These are phyloP conservation scores for Strigamia maritima DNA, from an alignment of 2,888 invertebrate genomes.

Conservation along the genomic window DNA sequence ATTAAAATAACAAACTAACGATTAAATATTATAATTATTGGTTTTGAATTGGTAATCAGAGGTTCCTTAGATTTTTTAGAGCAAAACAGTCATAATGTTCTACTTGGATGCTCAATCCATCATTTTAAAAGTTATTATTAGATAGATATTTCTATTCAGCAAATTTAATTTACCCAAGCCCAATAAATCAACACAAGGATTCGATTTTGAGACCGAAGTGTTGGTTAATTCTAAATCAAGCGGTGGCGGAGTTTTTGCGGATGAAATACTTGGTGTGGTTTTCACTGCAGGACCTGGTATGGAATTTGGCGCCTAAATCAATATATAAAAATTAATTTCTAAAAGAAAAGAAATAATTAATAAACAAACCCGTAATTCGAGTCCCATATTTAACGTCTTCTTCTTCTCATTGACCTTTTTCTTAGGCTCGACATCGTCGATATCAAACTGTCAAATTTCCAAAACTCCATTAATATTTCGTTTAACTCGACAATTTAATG, in stretches of 20 bases:
- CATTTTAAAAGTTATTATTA: neutral
- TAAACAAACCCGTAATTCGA: neutral
- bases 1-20: neutral
- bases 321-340: no score
- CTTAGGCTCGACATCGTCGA: neutral
- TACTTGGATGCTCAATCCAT: neutral
- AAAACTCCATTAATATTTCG: neutral
- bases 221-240: neutral
- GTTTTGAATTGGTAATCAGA: neutral
- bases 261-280: neutral
- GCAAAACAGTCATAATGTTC: neutral
- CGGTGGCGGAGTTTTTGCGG: neutral
- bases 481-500: neutral
- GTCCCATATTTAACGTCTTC: neutral
- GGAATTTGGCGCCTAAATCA: neutral
- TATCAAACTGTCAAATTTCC: neutral
- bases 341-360: no score
- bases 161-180: conserved; percentile 5
- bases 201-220: neutral
- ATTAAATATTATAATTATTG: neutral
- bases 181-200: neutral
- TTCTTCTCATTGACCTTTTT: neutral
- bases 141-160: neutral
- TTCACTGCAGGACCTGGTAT: neutral
- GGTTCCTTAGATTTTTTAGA: conserved; percentile 14